Conservation (phyloP, 2,888 invertebrate genomes). For the Schizaphis graminum region DNA sequence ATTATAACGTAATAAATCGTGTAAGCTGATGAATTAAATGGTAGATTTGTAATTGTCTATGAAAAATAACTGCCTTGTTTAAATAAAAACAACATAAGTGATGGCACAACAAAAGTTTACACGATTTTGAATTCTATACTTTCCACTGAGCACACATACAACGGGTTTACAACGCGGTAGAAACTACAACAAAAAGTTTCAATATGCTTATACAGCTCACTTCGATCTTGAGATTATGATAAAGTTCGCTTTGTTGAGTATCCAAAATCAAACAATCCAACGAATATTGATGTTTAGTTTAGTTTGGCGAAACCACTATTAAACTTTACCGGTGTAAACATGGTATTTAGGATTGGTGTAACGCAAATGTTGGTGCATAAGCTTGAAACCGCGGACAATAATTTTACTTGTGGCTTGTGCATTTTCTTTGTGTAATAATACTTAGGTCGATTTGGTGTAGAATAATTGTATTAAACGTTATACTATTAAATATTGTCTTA, state of each 20-base stretch:
- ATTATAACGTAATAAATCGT: background rate
- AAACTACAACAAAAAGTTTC: constrained; percentile 35
- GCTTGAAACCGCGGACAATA: background rate
- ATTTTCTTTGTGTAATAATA: constrained; percentile 7
- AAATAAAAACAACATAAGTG: background rate
- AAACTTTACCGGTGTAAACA: constrained; percentile 28
- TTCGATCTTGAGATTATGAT: background rate
- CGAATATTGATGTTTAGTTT: constrained; percentile 6
- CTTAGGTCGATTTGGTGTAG: background rate
- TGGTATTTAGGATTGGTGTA: background rate
- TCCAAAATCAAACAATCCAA: constrained; percentile 20
- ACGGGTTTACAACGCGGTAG: background rate
- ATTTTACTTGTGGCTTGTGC: background rate
- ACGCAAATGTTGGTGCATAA: background rate
- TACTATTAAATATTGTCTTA: background rate
- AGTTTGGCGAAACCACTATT: constrained; percentile 10
- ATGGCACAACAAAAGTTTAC: background rate
- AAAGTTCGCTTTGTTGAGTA: constrained; percentile 44
- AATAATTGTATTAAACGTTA: background rate
- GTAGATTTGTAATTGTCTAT: background rate
- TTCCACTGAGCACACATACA: background rate
- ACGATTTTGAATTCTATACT: background rate
- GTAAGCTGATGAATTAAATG: background rate
- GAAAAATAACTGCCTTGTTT: background rate
- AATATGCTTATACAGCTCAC: background rate